Conservation (phyloP, 2,797 vertebrate species). For the Hemibagrus guttatus region DNA sequence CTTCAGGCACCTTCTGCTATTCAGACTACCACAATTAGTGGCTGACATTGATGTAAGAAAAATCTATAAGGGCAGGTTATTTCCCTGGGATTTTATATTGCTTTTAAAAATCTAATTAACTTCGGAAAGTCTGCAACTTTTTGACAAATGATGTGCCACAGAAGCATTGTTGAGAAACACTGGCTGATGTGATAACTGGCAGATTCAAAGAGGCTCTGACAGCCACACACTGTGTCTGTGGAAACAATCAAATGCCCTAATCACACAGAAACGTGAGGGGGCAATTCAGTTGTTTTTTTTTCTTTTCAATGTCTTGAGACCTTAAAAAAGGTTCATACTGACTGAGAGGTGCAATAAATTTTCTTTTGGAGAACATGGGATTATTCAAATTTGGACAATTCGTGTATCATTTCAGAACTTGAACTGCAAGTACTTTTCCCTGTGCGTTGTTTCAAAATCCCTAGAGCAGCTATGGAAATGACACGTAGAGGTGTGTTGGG, state of each 20-base stretch:
- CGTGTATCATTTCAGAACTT: constrained; percentile 44
- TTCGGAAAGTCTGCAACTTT: constrained; percentile 75
- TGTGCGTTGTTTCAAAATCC: constrained; percentile 28
- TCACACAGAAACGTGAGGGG: constrained; percentile 68
- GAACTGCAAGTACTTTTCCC: constrained; percentile 14
- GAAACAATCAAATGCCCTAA: constrained; percentile 68
- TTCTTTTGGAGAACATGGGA: constrained; percentile 24
- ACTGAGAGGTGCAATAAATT: constrained; percentile 21
- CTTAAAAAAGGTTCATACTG: constrained; percentile 60
- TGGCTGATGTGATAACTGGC: constrained; percentile 73
- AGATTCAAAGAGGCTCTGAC: constrained; percentile 69
- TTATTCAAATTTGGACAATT: constrained; percentile 53
- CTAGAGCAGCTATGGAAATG: constrained; percentile 2
- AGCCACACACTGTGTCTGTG: constrained; percentile 64
- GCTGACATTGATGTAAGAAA: constrained; percentile 69
- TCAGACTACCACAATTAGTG: constrained; percentile 74
- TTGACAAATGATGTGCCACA: constrained; percentile 71
- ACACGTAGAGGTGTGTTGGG: not conserved
- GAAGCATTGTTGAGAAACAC: constrained; percentile 77
- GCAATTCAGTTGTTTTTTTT: constrained; percentile 55
- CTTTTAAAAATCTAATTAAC: constrained; percentile 81
- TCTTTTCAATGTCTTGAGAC: constrained; percentile 49
- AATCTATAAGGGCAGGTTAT: constrained; percentile 73
- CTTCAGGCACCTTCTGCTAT: constrained; percentile 66
- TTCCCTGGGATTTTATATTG: constrained; percentile 75